Conservation (phyloP, 2,888 invertebrate species). For the Eubasilissa splendida region DNA sequence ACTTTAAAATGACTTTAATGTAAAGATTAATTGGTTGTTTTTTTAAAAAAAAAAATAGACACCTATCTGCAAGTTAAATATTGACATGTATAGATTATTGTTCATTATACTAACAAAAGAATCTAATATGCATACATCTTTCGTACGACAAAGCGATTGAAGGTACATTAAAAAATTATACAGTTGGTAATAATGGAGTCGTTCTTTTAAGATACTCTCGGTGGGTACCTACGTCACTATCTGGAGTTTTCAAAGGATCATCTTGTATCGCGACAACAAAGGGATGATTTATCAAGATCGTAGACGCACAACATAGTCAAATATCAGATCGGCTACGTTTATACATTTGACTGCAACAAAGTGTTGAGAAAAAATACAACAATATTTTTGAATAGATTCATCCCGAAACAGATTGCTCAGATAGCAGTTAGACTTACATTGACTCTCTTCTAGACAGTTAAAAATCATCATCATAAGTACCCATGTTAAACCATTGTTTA, state of each 20-base stretch:
- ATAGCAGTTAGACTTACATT: too few species aligned
- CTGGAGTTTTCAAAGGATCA: constrained; percentile 29
- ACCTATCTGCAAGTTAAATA: background rate
- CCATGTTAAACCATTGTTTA: too few species aligned
- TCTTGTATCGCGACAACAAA: constrained; percentile 30
- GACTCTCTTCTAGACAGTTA: too few species aligned
- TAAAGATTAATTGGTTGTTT: too few species aligned
- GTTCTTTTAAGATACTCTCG: constrained; percentile 6
- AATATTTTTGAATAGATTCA: too few species aligned
- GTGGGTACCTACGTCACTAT: background rate
- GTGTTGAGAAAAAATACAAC: too few species aligned
- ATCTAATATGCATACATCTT: background rate
- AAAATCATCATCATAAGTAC: too few species aligned
- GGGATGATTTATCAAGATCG: constrained; percentile 32
- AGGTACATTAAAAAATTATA: background rate
- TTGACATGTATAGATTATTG: background rate
- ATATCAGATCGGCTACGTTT: constrained; percentile 1
- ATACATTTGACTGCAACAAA: background rate
- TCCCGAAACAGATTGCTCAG: too few species aligned
- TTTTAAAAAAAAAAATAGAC: background rate
- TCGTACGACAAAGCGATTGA: background rate
- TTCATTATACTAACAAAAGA: background rate
- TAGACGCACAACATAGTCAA: background rate
- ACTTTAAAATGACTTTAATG: too few species aligned
- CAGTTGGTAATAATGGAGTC: constrained; percentile 27